Conservation (phyloP, 2,113 vertebrate genomes). For the Hippocampus barbouri region DNA sequence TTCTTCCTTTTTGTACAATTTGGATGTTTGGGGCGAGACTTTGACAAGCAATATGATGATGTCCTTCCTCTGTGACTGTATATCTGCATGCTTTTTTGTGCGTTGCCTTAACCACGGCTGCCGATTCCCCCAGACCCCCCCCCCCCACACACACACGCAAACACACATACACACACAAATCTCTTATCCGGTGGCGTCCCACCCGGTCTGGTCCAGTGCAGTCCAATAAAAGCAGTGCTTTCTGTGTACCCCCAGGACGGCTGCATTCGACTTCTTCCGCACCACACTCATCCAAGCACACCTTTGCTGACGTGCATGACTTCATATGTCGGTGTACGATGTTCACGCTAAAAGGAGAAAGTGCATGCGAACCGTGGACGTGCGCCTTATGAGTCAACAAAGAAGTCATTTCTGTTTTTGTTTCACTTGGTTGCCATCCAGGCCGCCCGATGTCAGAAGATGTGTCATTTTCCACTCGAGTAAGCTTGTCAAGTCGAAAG, state of each 20-base stretch:
- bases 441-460: too few relatives aligned
- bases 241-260: conserved; percentile 76
- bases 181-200: conserved; percentile 77
- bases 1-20: conserved; percentile 98
- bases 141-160: conserved; percentile 29
- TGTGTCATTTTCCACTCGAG: too few relatives aligned
- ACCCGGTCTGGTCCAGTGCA: conserved; percentile 77
- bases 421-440: too few relatives aligned
- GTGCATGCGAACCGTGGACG: too few relatives aligned
- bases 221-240: conserved; percentile 98
- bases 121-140: conserved; percentile 58
- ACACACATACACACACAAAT: not conserved
- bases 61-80: conserved; percentile 83
- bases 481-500: too few relatives aligned
- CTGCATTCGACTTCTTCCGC: not conserved
- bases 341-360: too few relatives aligned
- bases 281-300: not conserved
- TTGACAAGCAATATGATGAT: conserved; percentile 98
- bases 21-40: conserved; percentile 87
- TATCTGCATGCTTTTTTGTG: conserved; percentile 91
- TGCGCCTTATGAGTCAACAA: too few relatives aligned
- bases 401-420: too few relatives aligned
- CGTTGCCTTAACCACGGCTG: conserved; percentile 87
- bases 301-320: too few relatives aligned
- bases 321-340: too few relatives aligned